These are phyloP conservation scores for Rotaria sp. DNA, from an alignment of 2,888 invertebrate genomes.

Conservation along the genomic window DNA sequence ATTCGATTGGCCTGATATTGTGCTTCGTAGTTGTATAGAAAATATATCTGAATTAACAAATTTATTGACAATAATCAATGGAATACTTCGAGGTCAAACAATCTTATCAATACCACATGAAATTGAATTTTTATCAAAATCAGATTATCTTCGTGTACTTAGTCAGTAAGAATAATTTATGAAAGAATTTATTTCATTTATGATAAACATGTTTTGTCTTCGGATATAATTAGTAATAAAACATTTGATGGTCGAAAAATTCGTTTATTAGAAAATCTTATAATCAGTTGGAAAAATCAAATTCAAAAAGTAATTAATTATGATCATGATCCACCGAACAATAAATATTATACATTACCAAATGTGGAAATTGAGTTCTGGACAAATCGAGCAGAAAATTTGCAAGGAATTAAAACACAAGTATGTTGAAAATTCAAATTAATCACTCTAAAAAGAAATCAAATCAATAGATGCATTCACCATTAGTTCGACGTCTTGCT, in stretches of 20 bases:
- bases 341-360: constrained; percentile 71
- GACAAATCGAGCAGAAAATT: constrained; percentile 68
- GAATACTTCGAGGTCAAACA: neutral
- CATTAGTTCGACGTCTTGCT: constrained; percentile 11
- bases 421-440: constrained; percentile 54
- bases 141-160: constrained; percentile 20
- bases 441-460: neutral
- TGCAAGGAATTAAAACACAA: constrained; percentile 78
- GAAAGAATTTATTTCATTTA: too few relatives aligned
- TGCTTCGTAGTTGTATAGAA: neutral
- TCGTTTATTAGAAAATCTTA: constrained; percentile 19
- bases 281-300: neutral
- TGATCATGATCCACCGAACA: constrained; percentile 61
- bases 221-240: neutral
- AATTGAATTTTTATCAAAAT: neutral
- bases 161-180: neutral
- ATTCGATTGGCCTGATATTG: constrained; percentile 9
- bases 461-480: neutral
- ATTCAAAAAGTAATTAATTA: constrained; percentile 17
- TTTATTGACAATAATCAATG: constrained; percentile 1
- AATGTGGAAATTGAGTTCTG: constrained; percentile 69
- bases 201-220: too few relatives aligned
- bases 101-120: neutral
- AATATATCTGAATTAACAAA: constrained; percentile 18
- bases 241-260: constrained; percentile 12